Percentiles rank a stretch among this genome's conserved stretches.
Conservation (phyloP, 2,888 invertebrate genomes). For the Miltochrista miniata region DNA sequence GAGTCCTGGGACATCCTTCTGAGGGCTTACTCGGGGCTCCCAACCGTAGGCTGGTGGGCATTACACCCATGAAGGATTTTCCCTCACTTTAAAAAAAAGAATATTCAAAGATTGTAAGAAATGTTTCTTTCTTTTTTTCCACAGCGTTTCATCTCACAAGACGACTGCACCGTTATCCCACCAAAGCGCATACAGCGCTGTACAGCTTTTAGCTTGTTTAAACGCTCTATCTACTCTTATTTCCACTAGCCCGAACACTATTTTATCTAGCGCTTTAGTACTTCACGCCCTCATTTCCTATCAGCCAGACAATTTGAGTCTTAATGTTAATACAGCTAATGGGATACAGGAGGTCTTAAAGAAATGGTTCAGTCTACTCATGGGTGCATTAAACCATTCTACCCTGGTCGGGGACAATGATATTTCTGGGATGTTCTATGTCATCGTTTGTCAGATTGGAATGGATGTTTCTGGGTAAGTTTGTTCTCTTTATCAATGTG, state of each 20-base stretch:
- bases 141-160: constrained; percentile 56
- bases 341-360: constrained; percentile 56
- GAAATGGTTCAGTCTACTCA: constrained; percentile 61
- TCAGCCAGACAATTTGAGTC: constrained; percentile 56
- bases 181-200: constrained; percentile 73
- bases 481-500: not conserved
- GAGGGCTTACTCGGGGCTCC: no score
- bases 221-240: constrained; percentile 52
- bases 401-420: constrained; percentile 53
- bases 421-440: constrained; percentile 57
- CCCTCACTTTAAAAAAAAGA: no score
- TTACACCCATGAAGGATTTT: no score
- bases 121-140: not conserved
- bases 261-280: constrained; percentile 67
- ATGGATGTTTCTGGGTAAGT: constrained; percentile 59
- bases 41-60: no score
- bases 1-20: no score
- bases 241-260: constrained; percentile 47
- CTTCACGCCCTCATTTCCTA: constrained; percentile 66
- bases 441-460: constrained; percentile 62
- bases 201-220: constrained; percentile 68
- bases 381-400: constrained; percentile 59
- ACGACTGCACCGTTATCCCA: constrained; percentile 63
- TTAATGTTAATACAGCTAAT: constrained; percentile 50
- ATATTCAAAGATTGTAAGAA: no score